Evolutionary conservation across 53 echinoderm and acorn worm species (phyloP).

Genomic region (Glandiceps talaboti): DNA sequence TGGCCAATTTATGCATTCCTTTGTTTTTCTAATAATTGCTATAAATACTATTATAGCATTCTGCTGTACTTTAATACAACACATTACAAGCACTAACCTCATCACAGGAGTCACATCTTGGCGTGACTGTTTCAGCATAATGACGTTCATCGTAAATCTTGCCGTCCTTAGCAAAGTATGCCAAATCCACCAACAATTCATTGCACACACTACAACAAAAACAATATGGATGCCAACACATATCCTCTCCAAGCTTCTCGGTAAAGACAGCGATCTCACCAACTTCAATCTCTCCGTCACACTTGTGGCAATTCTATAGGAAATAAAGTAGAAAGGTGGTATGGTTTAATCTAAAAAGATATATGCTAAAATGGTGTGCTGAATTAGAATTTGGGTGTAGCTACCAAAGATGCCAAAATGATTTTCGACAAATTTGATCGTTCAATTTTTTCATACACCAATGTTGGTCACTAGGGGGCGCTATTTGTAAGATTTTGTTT

Average conservation of each 20-base stretch:
- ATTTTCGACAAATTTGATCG: too few species aligned
- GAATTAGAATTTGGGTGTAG: too few species aligned
- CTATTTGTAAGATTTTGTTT: too few species aligned
- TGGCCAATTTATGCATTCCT: too few species aligned
- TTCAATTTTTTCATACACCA: too few species aligned
- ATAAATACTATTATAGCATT: too few species aligned
- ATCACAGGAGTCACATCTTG: constrained; percentile 86
- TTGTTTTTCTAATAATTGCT: too few species aligned
- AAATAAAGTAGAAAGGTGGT: not conserved
- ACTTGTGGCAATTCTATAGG: constrained; percentile 75
- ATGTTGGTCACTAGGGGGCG: too few species aligned
- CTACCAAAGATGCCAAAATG: too few species aligned
- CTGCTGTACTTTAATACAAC: too few species aligned
- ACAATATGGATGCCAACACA: constrained; percentile 86
- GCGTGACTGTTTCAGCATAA: constrained; percentile 92
- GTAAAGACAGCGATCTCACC: constrained; percentile 88
- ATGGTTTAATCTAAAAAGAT: too few species aligned
- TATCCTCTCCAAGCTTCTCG: constrained; percentile 76
- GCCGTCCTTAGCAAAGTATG: constrained; percentile 86
- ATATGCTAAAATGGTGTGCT: too few species aligned
- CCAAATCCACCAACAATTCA: constrained; percentile 70
- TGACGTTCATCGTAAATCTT: constrained; percentile 94
- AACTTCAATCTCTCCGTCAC: constrained; percentile 87
- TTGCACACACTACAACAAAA: constrained; percentile 88
- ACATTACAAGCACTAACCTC: constrained; percentile 50